phyloP scores from a whole-genome alignment of 1,140 invertebrate species.

The Belonocnema kinseyi region DNA sequence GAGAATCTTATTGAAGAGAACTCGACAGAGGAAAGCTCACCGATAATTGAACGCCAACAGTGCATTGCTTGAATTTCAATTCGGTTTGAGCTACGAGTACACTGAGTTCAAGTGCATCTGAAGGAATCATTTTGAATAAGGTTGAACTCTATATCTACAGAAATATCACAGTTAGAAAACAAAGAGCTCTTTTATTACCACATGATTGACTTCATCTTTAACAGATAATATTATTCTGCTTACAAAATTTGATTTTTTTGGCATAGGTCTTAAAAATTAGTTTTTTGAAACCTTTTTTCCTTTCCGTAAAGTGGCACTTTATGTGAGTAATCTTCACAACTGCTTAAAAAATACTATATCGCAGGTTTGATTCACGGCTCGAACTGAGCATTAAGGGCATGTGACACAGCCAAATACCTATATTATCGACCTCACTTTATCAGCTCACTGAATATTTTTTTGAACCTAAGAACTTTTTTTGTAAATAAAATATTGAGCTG shows the following conservation, averaged over 20 bases:
- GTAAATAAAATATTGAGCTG: too few relatives aligned
- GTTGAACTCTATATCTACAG: conserved; percentile 39
- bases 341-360: too few relatives aligned
- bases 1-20: conserved; percentile 45
- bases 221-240: neutral
- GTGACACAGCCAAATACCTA: too few relatives aligned
- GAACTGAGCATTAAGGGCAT: too few relatives aligned
- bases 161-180: neutral
- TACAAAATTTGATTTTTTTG: neutral
- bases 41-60: conserved; percentile 57
- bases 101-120: conserved; percentile 47
- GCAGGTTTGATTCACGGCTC: too few relatives aligned
- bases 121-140: conserved; percentile 47
- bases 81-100: conserved; percentile 32
- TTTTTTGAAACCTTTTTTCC: neutral
- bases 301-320: too few relatives aligned
- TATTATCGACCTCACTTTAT: too few relatives aligned
- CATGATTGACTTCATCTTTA: neutral
- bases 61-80: conserved; percentile 55
- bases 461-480: too few relatives aligned
- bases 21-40: conserved; percentile 41
- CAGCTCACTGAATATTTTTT: too few relatives aligned
- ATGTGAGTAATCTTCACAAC: too few relatives aligned
- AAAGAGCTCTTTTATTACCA: neutral
- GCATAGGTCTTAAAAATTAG: neutral